Evolutionary conservation across 2,113 vertebrate genomes (phyloP).

Genomic region (Pelobates fuscus): DNA sequence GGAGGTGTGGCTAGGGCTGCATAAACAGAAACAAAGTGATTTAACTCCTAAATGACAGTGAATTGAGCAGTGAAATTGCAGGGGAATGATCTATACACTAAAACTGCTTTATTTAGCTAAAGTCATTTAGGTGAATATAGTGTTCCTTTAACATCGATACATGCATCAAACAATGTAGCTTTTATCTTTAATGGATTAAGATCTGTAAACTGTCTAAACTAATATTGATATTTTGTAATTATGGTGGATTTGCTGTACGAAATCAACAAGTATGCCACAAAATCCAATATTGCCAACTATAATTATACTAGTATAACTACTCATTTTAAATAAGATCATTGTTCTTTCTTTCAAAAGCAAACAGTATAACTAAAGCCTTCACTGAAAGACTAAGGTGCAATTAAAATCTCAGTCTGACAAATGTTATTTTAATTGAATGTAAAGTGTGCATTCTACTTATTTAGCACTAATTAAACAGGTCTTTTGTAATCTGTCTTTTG

Average conservation of each 20-base stretch:
- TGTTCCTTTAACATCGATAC: too few relatives aligned
- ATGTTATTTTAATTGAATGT: slow-evolving; percentile 36
- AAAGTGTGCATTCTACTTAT: slow-evolving; percentile 32
- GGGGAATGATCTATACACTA: too few relatives aligned
- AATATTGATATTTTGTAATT: not conserved
- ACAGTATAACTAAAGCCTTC: not conserved
- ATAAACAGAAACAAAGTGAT: too few relatives aligned
- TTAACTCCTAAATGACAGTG: too few relatives aligned
- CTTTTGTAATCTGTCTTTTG: slow-evolving; percentile 14
- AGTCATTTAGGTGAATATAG: too few relatives aligned
- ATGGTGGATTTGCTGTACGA: not conserved
- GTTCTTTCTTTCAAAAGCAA: slow-evolving; percentile 6
- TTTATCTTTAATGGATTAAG: too few relatives aligned
- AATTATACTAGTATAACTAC: not conserved
- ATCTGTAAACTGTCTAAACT: not conserved
- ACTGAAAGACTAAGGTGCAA: slow-evolving; percentile 15
- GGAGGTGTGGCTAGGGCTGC: too few relatives aligned
- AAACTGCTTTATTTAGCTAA: too few relatives aligned
- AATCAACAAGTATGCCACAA: not conserved
- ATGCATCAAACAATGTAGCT: too few relatives aligned
- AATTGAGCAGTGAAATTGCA: too few relatives aligned
- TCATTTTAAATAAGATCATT: not conserved
- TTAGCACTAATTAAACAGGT: slow-evolving; percentile 30
- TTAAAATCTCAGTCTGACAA: slow-evolving; percentile 35
- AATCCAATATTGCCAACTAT: not conserved